Conservation (phyloP, 2,113 vertebrate genomes). For the Triplophysa rosa region DNA sequence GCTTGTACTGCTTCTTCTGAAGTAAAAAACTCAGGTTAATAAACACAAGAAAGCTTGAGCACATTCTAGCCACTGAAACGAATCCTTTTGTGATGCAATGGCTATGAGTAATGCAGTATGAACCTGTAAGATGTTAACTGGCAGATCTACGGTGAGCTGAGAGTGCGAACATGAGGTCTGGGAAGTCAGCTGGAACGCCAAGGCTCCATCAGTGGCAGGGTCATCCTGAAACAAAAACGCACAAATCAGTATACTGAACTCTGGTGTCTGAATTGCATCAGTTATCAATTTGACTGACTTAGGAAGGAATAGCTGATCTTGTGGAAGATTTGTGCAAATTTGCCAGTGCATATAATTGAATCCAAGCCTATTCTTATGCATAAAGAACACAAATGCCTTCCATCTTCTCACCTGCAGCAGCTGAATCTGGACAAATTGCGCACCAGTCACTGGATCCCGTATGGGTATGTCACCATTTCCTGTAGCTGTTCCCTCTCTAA, state of each 20-base stretch:
- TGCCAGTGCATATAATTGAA: no score
- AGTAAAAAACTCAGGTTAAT: no score
- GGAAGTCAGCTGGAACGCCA: conserved; percentile 84
- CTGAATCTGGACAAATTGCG: conserved; percentile 89
- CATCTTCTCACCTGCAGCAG: conserved; percentile 84
- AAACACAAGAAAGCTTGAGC: no score
- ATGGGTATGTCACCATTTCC: conserved; percentile 77
- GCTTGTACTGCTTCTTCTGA: no score
- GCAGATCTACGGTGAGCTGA: conserved; percentile 86
- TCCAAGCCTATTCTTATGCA: no score
- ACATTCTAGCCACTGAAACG: no score
- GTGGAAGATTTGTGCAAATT: no score
- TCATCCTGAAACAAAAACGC: conserved; percentile 79
- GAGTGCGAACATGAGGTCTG: conserved; percentile 85
- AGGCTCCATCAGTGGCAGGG: conserved; percentile 81
- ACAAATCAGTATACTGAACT: conserved; percentile 10
- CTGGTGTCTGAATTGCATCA: no score
- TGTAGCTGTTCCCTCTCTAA: conserved; percentile 70
- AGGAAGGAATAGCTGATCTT: neutral
- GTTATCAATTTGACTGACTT: no score
- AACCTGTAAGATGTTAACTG: conserved; percentile 92
- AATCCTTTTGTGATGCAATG: no score
- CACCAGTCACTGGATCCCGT: conserved; percentile 78
- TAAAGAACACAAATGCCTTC: no score
- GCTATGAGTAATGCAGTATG: neutral